Evolutionary conservation across 2,888 invertebrate genomes (phyloP), one percentile per base, ranked within the genome.

Genomic region (Zele albiditarsus): DNA sequence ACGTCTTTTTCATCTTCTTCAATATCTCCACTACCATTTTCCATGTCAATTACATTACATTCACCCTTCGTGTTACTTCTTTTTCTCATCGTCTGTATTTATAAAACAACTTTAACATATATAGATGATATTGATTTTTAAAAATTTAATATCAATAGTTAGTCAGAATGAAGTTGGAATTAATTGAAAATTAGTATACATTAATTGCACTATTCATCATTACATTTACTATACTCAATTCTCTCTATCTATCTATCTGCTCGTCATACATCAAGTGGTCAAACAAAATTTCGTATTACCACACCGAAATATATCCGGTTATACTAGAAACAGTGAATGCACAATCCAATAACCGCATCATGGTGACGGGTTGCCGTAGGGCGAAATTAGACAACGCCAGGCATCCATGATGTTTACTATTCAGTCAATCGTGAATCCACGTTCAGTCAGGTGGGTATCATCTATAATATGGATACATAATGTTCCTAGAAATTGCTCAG

Each of bases 361-460:
- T 33, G 12, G 25, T 38, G 31, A 28, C 57, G n/a, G 57, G 16
- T 58, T 28, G 63, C 63, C 70, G 57, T 16, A 70, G 57, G 60
- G 58, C 25, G 25, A 58, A 70, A 70, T 70, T 70, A 70, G 60
- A 60, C 70, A 60, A 69, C n/a, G 27, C 25, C 70, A 70, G 33
- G 10, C 73, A 73, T 63, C 62, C 62, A 67, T 79, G 71, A 75
- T 78, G 78, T 79, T 79, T 79, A 77, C 79, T 70, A 73, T 74
- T 73, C 74, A 78, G 75, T 77, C 77, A 78, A 77, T 78, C 74
- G 53, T 53, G 53, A 53, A 20, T n/a, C 16, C n/a, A 20, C 53
- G n/a, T 53, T 53, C n/a, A 20, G 53, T 20, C 53, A 53, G 53
- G 53, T 53, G 20, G 53, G 23, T 53, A 20, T 23, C 74, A 76